These are phyloP conservation scores for Hoplias malabaricus DNA, from an alignment of 2,113 vertebrate genomes.

Conservation along the genomic window DNA sequence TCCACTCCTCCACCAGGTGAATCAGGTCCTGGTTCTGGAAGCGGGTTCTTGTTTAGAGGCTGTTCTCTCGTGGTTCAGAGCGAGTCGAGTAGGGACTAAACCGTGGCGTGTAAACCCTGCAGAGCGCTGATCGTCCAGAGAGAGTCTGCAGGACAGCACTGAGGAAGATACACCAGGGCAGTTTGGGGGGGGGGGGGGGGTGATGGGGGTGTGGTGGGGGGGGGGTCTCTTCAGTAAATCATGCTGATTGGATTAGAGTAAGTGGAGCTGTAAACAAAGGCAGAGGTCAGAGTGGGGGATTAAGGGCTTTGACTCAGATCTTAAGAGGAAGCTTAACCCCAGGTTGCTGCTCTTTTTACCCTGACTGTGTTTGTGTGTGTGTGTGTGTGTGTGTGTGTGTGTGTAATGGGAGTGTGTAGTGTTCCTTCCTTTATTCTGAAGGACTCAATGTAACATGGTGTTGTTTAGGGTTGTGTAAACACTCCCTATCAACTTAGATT, in stretches of 20 bases:
- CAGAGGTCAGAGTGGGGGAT: constrained; percentile 89
- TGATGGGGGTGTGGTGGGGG: constrained; percentile 62
- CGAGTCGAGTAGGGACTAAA: too few relatives aligned
- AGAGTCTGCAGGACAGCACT: too few relatives aligned
- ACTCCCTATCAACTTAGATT: constrained; percentile 37
- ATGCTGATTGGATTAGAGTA: constrained; percentile 99
- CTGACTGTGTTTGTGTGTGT: constrained; percentile 68
- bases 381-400: constrained; percentile 65
- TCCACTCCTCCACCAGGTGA: too few relatives aligned
- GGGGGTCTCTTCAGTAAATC: constrained; percentile 92
- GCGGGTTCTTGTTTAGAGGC: too few relatives aligned
- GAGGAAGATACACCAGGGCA: too few relatives aligned
- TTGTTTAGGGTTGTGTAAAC: constrained; percentile 56
- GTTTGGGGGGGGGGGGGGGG: constrained; percentile 54
- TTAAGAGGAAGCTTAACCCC: constrained; percentile 74
- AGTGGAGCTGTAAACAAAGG: constrained; percentile 89
- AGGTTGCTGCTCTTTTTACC: constrained; percentile 70
- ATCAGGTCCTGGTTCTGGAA: too few relatives aligned
- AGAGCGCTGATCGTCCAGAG: too few relatives aligned
- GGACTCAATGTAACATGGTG: constrained; percentile 51
- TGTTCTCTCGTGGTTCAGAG: too few relatives aligned
- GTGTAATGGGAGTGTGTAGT: background rate
- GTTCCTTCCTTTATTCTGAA: constrained; percentile 65
- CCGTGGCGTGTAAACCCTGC: too few relatives aligned
- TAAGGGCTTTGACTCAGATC: constrained; percentile 83